Percentiles rank a stretch among this genome's conserved stretches.
phyloP scores from a whole-genome alignment of 2,797 vertebrate species.

The Phrynocephalus forsythii region DNA sequence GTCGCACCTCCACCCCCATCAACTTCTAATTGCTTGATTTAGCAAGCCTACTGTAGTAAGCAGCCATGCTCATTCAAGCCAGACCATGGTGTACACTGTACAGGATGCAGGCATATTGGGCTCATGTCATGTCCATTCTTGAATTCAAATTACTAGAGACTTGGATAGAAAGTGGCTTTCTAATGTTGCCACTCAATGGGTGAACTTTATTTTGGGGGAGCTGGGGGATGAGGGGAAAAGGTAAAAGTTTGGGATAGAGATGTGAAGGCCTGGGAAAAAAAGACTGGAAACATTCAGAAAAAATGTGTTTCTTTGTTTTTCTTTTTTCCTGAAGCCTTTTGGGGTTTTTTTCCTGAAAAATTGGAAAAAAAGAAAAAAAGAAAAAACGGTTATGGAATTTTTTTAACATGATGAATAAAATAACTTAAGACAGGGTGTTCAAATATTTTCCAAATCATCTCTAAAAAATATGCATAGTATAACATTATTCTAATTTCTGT shows the following conservation, averaged over 20 bases:
- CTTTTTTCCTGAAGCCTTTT: too few relatives aligned
- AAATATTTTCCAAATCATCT: too few relatives aligned
- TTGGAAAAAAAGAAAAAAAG: too few relatives aligned
- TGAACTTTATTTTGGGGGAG: neutral
- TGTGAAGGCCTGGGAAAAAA: too few relatives aligned
- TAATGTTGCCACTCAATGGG: neutral
- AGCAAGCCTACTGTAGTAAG: neutral
- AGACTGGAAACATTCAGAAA: too few relatives aligned
- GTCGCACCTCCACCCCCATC: neutral
- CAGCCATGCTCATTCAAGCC: conserved; percentile 28
- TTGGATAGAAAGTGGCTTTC: neutral
- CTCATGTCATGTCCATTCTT: conserved; percentile 26
- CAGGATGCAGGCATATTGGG: neutral
- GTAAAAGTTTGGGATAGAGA: neutral
- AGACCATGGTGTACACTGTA: conserved; percentile 7
- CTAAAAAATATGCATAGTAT: too few relatives aligned
- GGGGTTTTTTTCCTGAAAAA: too few relatives aligned
- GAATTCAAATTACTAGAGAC: conserved; percentile 1
- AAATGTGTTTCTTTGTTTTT: too few relatives aligned
- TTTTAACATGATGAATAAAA: too few relatives aligned
- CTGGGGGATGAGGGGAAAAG: neutral
- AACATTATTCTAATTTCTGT: too few relatives aligned
- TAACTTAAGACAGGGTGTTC: too few relatives aligned
- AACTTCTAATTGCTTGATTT: accelerated
- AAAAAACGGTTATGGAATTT: too few relatives aligned